Evolutionary conservation across 2,113 vertebrate species (phyloP), one percentile per base, ranked within the genome.

Genomic region (Capreolus pygargus): DNA sequence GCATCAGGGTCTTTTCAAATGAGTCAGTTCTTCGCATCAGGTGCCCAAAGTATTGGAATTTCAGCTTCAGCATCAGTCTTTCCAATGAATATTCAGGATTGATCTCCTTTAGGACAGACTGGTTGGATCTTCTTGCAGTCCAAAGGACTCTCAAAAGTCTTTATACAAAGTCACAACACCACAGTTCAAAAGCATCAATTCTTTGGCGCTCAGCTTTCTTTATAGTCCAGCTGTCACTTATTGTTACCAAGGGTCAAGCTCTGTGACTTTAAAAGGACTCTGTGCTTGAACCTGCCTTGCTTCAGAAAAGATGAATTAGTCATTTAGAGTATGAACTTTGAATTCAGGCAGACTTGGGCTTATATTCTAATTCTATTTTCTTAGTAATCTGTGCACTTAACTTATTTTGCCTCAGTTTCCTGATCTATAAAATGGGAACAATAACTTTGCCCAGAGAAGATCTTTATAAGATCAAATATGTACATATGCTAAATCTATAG

Each of bases 141-240:
- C n/a, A 23, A 39, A 0, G 19, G 19, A 70, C 19, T 39, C 67
- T 39, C 67, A 12, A 39, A 0, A 70, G 67, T 23, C 10, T 39
- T 39, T 19, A n/a, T n/a, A n/a, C n/a, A n/a, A n/a, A n/a, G n/a
- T n/a, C n/a, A n/a, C n/a, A 39, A 23, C n/a, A 70, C 67, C 19
- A 39, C 67, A 70, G n/a, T 70, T 39, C 10, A 39, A 70, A 70
- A 70, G 19, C 19, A 39, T 70, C 67, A 12, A 39, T 70, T 70
- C 67, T 39, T 39, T 2, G 2, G n/a, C 2, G 0, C 5, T 70
- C 19, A 12, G 67, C 67, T 39, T 74, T 39, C 10, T 39, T 74
- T 39, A 39, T 39, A 39, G n/a, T 39, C 67, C 1, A 6, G 6
- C 19, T 74, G 5, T 74, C 21, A 52, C 25, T 76, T 58, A 39